Conservation (phyloP, 2,113 vertebrate genomes). For the Toxotes jaculatrix region DNA sequence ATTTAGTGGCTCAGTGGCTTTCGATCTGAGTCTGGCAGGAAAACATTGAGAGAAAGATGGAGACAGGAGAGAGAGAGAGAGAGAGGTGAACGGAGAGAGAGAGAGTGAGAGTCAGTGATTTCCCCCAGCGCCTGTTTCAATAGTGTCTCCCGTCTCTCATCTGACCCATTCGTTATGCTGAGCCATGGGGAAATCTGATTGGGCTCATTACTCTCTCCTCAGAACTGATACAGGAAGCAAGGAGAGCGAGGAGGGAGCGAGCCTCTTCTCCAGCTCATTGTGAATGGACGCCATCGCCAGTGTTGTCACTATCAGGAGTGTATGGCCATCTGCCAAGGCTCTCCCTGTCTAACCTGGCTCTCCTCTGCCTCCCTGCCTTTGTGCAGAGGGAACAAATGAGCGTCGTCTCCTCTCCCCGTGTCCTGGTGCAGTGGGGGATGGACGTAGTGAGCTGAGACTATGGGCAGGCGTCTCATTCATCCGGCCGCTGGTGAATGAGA, state of each 20-base stretch:
- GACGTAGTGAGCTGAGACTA: constrained; percentile 55
- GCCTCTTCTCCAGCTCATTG: constrained; percentile 51
- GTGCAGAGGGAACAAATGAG: constrained; percentile 73
- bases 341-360: constrained; percentile 70
- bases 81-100: constrained; percentile 28
- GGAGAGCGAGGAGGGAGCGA: constrained; percentile 9
- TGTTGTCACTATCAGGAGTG: constrained; percentile 65
- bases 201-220: constrained; percentile 83
- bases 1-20: constrained; percentile 70
- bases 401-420: constrained; percentile 44
- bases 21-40: constrained; percentile 51
- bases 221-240: constrained; percentile 65
- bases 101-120: constrained; percentile 70
- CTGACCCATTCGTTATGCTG: constrained; percentile 81
- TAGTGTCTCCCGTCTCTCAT: constrained; percentile 77
- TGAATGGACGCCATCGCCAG: constrained; percentile 60
- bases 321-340: constrained; percentile 70
- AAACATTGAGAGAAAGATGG: constrained; percentile 37
- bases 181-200: constrained; percentile 80
- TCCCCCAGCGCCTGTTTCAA: constrained; percentile 73
- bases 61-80: constrained; percentile 40
- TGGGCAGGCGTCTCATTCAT: constrained; percentile 71
- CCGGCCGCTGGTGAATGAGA: constrained; percentile 60
- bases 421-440: constrained; percentile 47
- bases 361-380: constrained; percentile 58